Percentiles rank a stretch among this genome's conserved stretches.
phyloP scores from a whole-genome alignment of 2,797 vertebrate species.

The Astyanax mexicanus region DNA sequence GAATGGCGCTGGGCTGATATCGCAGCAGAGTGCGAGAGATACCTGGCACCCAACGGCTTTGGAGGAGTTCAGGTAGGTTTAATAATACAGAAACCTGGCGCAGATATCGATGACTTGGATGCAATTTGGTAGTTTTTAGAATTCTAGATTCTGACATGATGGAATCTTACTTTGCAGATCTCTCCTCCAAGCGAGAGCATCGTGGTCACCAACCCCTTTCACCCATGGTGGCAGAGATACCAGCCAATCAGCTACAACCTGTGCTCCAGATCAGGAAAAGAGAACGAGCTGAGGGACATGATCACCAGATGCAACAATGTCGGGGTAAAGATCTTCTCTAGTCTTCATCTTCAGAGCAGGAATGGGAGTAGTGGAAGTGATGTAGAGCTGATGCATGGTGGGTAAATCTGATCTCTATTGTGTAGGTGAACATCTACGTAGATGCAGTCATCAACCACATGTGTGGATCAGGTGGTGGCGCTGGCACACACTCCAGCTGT shows the following conservation, averaged over 20 bases:
- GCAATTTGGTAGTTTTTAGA: too few relatives aligned
- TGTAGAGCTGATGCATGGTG: too few relatives aligned
- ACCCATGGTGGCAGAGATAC: constrained; percentile 94
- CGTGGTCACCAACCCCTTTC: constrained; percentile 76
- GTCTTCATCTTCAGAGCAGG: background rate
- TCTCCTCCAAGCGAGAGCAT: too few relatives aligned
- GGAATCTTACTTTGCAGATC: too few relatives aligned
- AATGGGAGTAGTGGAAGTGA: background rate
- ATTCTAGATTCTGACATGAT: too few relatives aligned
- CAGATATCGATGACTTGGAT: too few relatives aligned
- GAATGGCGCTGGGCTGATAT: constrained; percentile 94
- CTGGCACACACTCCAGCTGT: constrained; percentile 85
- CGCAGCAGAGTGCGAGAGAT: constrained; percentile 90
- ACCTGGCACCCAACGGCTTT: constrained; percentile 86
- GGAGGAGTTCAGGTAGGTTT: constrained; percentile 93
- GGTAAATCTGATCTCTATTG: background rate
- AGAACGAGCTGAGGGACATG: constrained; percentile 89
- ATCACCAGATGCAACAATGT: constrained; percentile 93
- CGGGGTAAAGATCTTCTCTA: constrained; percentile 80
- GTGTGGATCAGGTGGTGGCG: constrained; percentile 78
- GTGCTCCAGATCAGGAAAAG: constrained; percentile 90
- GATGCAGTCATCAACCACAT: constrained; percentile 94
- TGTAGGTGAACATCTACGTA: constrained; percentile 91
- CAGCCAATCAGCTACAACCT: constrained; percentile 92
- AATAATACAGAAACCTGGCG: background rate